Evolutionary conservation across 2,113 vertebrate species (phyloP).

Genomic region (Thymallus thymallus): DNA sequence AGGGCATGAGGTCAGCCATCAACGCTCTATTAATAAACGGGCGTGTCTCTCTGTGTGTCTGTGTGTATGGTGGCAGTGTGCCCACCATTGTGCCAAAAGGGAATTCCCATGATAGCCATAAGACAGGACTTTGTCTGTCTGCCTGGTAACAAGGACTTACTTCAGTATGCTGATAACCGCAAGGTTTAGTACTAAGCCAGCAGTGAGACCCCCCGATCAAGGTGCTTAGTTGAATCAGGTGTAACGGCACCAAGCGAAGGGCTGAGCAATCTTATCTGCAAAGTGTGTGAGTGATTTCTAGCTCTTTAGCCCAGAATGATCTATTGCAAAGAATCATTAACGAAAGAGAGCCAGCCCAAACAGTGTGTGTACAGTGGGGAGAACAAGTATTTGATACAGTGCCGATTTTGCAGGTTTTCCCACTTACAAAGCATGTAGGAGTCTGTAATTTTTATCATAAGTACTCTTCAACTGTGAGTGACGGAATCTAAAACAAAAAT

Average conservation of each 20-base stretch:
- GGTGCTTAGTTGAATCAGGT: too few species aligned
- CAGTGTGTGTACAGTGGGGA: too few species aligned
- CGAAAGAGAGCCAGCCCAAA: neutral
- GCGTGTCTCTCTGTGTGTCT: constrained; percentile 26
- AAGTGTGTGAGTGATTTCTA: too few species aligned
- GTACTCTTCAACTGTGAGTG: too few species aligned
- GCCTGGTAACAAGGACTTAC: constrained; percentile 9
- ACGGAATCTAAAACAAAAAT: too few species aligned
- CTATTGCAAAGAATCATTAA: constrained; percentile 50
- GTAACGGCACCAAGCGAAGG: too few species aligned
- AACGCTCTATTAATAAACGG: constrained; percentile 53
- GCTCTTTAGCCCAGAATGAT: constrained; percentile 36
- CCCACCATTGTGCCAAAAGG: constrained; percentile 38
- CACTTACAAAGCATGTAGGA: too few species aligned
- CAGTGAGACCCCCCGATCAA: constrained; percentile 11
- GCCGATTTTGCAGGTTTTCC: too few species aligned
- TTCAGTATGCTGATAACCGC: too few species aligned
- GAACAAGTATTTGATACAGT: too few species aligned
- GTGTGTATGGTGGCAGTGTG: constrained; percentile 30
- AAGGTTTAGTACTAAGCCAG: neutral
- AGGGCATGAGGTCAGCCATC: constrained; percentile 22
- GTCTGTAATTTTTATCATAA: too few species aligned
- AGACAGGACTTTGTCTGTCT: constrained; percentile 17
- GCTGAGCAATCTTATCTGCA: too few species aligned
- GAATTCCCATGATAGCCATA: constrained; percentile 27